Conservation (phyloP, 2,113 vertebrate genomes). For the Centropristis striata region DNA sequence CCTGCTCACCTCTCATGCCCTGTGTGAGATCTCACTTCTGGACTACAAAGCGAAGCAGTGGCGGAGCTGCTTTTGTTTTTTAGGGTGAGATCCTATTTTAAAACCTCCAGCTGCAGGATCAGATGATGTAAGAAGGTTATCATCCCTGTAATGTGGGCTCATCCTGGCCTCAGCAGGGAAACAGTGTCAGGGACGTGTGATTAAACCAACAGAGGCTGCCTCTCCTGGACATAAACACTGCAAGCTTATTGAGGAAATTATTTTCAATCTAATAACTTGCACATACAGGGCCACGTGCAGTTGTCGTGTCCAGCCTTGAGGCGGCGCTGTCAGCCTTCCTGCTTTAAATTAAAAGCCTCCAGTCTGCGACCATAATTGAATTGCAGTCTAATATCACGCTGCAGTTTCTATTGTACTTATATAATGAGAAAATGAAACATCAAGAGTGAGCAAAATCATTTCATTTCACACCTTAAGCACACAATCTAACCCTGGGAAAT, state of each 20-base stretch:
- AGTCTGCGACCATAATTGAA: slow-evolving; percentile 61
- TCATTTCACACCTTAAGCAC: neutral
- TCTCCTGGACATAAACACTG: neutral
- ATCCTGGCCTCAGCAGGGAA: neutral
- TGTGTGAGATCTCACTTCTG: neutral
- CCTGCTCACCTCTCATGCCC: slow-evolving; percentile 2
- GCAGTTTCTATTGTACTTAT: slow-evolving; percentile 44
- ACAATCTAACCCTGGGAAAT: too few relatives aligned
- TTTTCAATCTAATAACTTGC: neutral
- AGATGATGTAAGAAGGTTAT: slow-evolving; percentile 48
- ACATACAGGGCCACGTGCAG: neutral
- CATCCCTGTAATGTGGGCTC: slow-evolving; percentile 23
- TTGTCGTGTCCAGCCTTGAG: slow-evolving; percentile 48
- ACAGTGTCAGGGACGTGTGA: slow-evolving; percentile 1
- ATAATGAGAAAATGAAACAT: neutral
- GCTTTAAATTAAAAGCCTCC: slow-evolving; percentile 45
- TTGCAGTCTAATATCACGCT: slow-evolving; percentile 35
- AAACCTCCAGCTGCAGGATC: slow-evolving; percentile 3
- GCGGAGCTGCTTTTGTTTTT: slow-evolving; percentile 2
- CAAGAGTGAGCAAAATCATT: neutral
- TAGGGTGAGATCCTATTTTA: slow-evolving; percentile 17
- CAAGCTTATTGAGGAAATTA: neutral
- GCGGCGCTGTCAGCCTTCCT: slow-evolving; percentile 59
- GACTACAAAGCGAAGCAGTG: neutral
- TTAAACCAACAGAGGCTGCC: neutral